These are phyloP conservation scores for Corythornis vintsioides DNA, from an alignment of 2,113 vertebrate species.

Conservation along the genomic window DNA sequence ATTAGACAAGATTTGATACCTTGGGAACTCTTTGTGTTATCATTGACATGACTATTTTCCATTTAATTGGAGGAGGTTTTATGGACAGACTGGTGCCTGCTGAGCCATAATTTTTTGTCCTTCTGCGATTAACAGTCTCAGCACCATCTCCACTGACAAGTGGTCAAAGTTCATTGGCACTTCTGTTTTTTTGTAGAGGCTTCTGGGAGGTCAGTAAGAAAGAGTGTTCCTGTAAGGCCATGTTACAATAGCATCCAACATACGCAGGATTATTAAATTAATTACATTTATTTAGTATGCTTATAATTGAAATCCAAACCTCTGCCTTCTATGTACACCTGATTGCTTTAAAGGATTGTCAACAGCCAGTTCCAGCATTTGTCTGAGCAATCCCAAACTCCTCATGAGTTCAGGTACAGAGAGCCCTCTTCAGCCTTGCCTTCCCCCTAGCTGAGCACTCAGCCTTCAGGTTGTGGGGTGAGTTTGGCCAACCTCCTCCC, in stretches of 20 bases:
- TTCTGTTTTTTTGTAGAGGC: background rate
- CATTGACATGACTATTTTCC: background rate
- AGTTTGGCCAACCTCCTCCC: background rate
- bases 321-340: background rate
- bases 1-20: slow-evolving; percentile 29
- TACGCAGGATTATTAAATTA: background rate
- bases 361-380: background rate
- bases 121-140: background rate
- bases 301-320: background rate
- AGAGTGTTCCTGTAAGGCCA: background rate
- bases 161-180: background rate
- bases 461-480: background rate
- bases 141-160: background rate
- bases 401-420: background rate
- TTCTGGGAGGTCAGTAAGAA: background rate
- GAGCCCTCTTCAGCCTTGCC: background rate
- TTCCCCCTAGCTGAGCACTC: background rate
- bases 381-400: background rate
- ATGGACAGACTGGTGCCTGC: background rate
- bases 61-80: slow-evolving; percentile 17
- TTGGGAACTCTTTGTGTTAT: background rate
- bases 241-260: background rate
- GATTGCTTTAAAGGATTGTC: background rate
- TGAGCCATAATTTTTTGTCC: background rate
- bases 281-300: background rate